Conservation (phyloP, 2,113 vertebrate species). For the Prunella fulvescens region DNA sequence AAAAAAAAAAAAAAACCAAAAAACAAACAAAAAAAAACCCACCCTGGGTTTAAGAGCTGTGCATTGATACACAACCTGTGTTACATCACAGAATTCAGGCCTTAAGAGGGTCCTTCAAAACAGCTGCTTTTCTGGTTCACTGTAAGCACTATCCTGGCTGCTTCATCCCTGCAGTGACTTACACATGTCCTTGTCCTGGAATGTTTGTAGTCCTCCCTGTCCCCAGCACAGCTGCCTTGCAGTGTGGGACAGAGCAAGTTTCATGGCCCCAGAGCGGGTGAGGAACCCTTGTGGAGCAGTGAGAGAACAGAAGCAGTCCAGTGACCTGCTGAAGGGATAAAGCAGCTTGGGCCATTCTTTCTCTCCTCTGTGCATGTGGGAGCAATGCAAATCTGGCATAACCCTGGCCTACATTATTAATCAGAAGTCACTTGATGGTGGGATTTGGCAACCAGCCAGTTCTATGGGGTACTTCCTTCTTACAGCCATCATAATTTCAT, state of each 20-base stretch:
- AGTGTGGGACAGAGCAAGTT: neutral
- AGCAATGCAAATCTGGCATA: neutral
- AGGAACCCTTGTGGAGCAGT: rapidly evolving
- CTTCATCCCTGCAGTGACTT: neutral
- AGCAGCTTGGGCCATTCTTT: neutral
- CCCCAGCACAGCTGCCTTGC: neutral
- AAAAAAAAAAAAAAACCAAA: too few relatives aligned
- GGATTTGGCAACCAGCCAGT: neutral
- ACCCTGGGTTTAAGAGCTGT: neutral
- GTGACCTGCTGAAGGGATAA: neutral
- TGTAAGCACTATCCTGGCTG: neutral
- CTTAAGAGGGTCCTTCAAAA: neutral
- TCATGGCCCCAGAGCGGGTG: neutral
- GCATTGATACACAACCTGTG: neutral
- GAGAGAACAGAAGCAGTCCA: neutral
- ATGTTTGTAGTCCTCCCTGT: rapidly evolving
- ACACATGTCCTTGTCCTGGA: neutral
- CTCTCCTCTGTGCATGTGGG: neutral
- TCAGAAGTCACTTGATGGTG: neutral
- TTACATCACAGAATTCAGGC: neutral
- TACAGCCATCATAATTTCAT: neutral
- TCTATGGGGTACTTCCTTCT: neutral
- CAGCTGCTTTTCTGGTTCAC: neutral
- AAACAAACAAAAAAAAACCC: too few relatives aligned
- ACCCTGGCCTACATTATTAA: neutral